These are phyloP conservation scores for Scalopus aquaticus DNA, from an alignment of 2,113 vertebrate species.

Conservation along the genomic window DNA sequence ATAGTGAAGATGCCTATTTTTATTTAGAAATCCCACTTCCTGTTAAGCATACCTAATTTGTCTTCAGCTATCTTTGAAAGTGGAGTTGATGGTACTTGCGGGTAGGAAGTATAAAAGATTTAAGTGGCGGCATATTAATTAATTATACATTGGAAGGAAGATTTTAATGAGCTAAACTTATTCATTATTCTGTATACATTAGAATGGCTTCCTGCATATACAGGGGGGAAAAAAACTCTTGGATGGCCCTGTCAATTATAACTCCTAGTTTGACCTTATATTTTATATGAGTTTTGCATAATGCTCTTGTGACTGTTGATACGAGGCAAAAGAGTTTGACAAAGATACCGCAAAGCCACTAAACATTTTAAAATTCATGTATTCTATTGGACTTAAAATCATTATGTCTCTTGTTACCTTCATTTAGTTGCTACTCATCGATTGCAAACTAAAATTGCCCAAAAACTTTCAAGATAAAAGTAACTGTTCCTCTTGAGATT, in stretches of 20 bases:
- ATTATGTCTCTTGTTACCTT: background rate
- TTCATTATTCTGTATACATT: background rate
- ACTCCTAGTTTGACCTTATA: background rate
- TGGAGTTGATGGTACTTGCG: background rate
- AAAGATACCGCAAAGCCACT: too few species aligned
- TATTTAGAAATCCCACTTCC: background rate
- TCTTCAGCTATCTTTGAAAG: conserved; percentile 24
- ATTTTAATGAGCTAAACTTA: background rate
- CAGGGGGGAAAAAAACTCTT: background rate
- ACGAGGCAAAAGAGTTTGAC: background rate
- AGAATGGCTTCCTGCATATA: background rate
- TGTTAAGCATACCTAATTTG: background rate
- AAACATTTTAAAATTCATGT: background rate
- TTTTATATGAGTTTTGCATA: background rate
- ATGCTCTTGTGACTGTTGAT: background rate
- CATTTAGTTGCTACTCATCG: background rate
- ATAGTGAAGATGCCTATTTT: background rate
- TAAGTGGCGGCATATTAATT: background rate
- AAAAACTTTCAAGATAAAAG: background rate
- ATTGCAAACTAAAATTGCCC: background rate
- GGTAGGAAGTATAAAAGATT: too few species aligned
- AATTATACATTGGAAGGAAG: background rate
- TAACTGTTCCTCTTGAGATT: background rate
- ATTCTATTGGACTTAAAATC: background rate
- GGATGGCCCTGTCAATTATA: background rate